Evolutionary conservation across 1,140 invertebrate genomes (phyloP), one percentile per base, ranked within the genome.

Genomic region (Apis laboriosa): DNA sequence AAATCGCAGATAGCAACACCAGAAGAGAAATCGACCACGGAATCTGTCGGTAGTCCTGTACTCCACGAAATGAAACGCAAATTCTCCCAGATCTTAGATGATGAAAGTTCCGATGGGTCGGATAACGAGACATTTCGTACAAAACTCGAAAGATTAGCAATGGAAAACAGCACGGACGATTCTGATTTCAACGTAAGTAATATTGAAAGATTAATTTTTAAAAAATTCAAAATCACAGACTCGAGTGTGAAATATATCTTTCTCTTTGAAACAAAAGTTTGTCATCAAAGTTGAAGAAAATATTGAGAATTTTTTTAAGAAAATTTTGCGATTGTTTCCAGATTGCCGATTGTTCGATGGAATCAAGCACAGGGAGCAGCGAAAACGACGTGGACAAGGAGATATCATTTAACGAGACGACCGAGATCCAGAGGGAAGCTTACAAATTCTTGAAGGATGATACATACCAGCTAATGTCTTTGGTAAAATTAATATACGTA

Each of bases 131-230:
- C 78, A 53, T 28, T 92, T 1, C 24, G 79, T 7, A 13, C 82
- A 2, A 92, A 89, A 72, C 79, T 93, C 5, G 80, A 91, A 9
- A 86, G 85, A 82, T 61, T 91, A 0, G 90, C 84, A 0, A 24
- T 75, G 71, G 78, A 86, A 1, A 64, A 84, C 9, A 91, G 89
- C 63, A 61, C 75, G 8, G 77, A 90, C 21, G 92, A 93, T 77
- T 58, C 87, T 21, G 86, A 90, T 78, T 93, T 88, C 55, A 84
- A 79, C 49, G 92, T 93, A 68, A 91, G 91, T 86, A 68, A 34
- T 51, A 7, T 17, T 8, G 0, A 21, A 58, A 55, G 15, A 55
- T 63, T 3, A 0, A 4, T 17, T 15, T 64, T n/a, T 63, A 13
- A 13, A 13, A 13, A 8, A 24, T 24, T 24, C 5, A 63, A 24